Base-by-base conservation (phyloP, 2,113 vertebrate genomes). In the Mastomys coucha region DNA sequence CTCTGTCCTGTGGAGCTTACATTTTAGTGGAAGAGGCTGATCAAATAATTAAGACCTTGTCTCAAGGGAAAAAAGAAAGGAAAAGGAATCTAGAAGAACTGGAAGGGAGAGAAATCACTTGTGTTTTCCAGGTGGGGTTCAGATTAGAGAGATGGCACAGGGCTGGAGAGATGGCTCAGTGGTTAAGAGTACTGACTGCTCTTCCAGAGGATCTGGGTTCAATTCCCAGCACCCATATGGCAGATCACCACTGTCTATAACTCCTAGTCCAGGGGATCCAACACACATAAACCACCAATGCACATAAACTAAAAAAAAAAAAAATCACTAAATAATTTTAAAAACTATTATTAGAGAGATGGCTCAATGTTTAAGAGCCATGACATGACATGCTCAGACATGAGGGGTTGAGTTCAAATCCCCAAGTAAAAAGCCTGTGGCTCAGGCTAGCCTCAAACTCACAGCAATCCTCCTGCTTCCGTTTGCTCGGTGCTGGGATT, bases 21-120 rank as follows among this genome's bases (percentile, higher is more conserved):
- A 69, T 76, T 89, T 87, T 82, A 45, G 36, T 82, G 31, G 26
- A 33, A 94, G 20, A 89, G 36, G 80, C 63, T 26, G 36, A 78
- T 13, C 88, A 80, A 75, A 94, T 88, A 89, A 93, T 77, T 67
- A n/a, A 92, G 24, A 56, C 60, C 33, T 70, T 70, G 31, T 70
- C 33, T 88, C 31, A 33, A 58, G 53, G 73, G 31, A 28, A 14
- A 33, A 7, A 13, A 56, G 3, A 20, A 16, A 82, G 76, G n/a
- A 31, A 26, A 88, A 89, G 88, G 10, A 49, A 86, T 53, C 85
- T 22, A 69, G 56, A 58, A 49, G 11, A 51, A 20, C 24, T 49
- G 31, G 26, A 5, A 22, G 20, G 31, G 49, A 84, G 24, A 80
- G 63, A 95, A 67, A 19, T n/a, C 42, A 45, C 2, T 90, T 72